Evolutionary conservation across 2,888 invertebrate species (phyloP).

Genomic region (Tinea semifulvella): DNA sequence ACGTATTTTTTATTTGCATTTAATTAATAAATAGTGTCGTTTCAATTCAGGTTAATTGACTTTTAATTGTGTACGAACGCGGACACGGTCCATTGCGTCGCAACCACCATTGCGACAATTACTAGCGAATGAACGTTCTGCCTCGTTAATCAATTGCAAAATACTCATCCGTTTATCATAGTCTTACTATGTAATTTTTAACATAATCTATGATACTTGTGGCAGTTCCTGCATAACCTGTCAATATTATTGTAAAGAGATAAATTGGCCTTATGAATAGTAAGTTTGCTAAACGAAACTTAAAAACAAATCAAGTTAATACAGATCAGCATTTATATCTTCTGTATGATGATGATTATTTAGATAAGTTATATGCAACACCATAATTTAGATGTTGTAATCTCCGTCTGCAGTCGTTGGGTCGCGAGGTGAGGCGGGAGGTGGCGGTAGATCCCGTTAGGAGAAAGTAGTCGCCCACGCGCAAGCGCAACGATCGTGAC

Average conservation of each 20-base stretch:
- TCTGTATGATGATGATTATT: not conserved
- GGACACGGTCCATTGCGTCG: not conserved
- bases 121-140: constrained; percentile 1
- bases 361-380: constrained; percentile 2
- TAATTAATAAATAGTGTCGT: not conserved
- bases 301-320: not conserved
- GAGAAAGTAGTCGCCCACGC: constrained; percentile 64
- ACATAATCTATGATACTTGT: no score
- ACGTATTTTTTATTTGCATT: not conserved
- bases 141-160: not conserved
- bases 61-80: constrained; percentile 3
- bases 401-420: constrained; percentile 6
- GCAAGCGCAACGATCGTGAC: constrained; percentile 29
- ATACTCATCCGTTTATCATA: not conserved
- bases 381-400: constrained; percentile 9
- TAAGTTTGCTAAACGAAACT: not conserved
- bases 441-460: constrained; percentile 52
- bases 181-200: no score
- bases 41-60: constrained; percentile 1
- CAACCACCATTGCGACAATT: not conserved
- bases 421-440: constrained; percentile 24
- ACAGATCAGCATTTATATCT: not conserved
- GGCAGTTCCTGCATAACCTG: no score
- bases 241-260: no score
- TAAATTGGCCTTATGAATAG: not conserved